Base-by-base conservation (phyloP, 2,113 vertebrate species). In the Microcebus griseorufus region DNA sequence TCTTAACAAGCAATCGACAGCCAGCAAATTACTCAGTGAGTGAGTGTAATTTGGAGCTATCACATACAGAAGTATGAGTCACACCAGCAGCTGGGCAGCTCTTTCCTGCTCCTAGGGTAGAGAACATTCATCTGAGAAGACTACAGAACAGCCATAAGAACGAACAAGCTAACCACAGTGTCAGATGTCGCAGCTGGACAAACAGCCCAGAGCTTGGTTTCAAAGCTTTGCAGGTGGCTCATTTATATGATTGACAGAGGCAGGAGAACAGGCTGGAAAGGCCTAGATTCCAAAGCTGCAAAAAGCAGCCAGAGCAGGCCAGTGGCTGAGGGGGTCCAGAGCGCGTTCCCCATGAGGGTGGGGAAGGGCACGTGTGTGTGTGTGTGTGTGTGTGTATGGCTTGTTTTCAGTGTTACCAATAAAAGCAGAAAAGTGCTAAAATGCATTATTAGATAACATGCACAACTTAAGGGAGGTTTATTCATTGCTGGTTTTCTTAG, bases 11-110 rank as follows among this genome's bases (percentile, higher is more conserved):
- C 17, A 51, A 82, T n/a, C 73, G 95, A 60, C 65, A 95, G n/a
- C 72, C 8, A 96, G 93, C 76, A 96, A 98, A 97, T 95, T 76
- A 95, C 78, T 95, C 62, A 94, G 89, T 62, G 73, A 42, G 64
- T n/a, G 75, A 86, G 45, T 84, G 83, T 60, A 58, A 93, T 85
- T 70, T 81, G 97, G 79, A 96, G 89, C 89, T 37, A 20, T 20
- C 58, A 60, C 8, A 1, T 2, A 58, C 80, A 53, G 6, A 80
- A 84, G n/a, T 55, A 13, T 48, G 89, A 98, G 76, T 97, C 96
- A 97, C 18, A 3, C n/a, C 48, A 70, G 92, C 96, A 97, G 95
- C 97, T 89, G 84, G 87, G 37, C 76, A 65, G 67, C 5, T 88
- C 60, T 90, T 34, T 72, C 72, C 83, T 14, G 53, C 69, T 96